Percentiles rank a stretch among this genome's conserved stretches.
These are phyloP conservation scores for Magallana ariakensis DNA, from an alignment of 1,140 invertebrate genomes.

Conservation along the genomic window DNA sequence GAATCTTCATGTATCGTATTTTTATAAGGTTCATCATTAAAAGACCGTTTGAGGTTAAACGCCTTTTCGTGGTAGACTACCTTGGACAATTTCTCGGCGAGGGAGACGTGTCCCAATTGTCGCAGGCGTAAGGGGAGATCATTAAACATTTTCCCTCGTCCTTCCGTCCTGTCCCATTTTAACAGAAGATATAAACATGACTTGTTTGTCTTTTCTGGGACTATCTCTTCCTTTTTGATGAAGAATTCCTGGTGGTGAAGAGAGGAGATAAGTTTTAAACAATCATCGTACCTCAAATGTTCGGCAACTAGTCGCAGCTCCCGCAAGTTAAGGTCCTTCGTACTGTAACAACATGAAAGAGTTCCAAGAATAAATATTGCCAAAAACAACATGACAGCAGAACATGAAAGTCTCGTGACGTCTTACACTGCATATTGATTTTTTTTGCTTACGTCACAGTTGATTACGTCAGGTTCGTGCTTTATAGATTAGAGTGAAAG, in stretches of 20 bases:
- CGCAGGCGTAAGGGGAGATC: slow-evolving; percentile 64
- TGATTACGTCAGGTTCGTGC: no score
- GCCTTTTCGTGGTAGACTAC: slow-evolving; percentile 68
- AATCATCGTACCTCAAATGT: slow-evolving; percentile 64
- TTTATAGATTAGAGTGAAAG: no score
- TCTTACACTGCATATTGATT: neutral
- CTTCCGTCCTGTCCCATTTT: slow-evolving; percentile 65
- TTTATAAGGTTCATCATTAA: slow-evolving; percentile 67
- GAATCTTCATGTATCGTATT: slow-evolving; percentile 60
- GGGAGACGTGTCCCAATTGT: slow-evolving; percentile 66
- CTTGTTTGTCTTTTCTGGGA: slow-evolving; percentile 49
- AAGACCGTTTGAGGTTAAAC: slow-evolving; percentile 59
- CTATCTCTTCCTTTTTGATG: slow-evolving; percentile 47
- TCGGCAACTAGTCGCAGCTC: slow-evolving; percentile 70
- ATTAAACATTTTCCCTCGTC: slow-evolving; percentile 67
- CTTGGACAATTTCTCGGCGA: slow-evolving; percentile 68
- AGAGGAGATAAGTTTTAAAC: slow-evolving; percentile 60
- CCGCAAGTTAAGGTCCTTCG: slow-evolving; percentile 70
- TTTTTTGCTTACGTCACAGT: no score
- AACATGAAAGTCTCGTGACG: neutral
- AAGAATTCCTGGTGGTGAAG: slow-evolving; percentile 60
- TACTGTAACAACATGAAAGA: slow-evolving; percentile 39
- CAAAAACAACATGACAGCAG: neutral
- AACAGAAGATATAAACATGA: slow-evolving; percentile 67
- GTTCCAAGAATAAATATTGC: neutral